A percentile compares a stretch with the other conserved stretches of the same genome.
These are phyloP conservation scores for Sebastes itinus DNA, from an alignment of 2,797 vertebrate genomes.

Conservation along the genomic window DNA sequence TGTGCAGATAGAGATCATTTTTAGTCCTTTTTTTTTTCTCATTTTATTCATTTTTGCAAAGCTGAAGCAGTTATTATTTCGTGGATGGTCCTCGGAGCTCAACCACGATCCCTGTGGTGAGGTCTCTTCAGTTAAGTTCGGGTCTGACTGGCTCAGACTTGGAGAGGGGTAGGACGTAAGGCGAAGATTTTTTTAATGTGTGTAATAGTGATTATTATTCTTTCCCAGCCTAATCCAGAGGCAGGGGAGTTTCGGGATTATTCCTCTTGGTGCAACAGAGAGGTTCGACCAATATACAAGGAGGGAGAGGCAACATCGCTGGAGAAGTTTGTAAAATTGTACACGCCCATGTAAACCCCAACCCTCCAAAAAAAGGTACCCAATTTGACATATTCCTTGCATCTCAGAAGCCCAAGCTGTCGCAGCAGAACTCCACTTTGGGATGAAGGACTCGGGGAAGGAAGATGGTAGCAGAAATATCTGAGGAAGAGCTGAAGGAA, in stretches of 20 bases:
- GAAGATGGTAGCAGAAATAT: conserved; percentile 53
- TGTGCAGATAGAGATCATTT: conserved; percentile 64
- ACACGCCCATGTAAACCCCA: conserved; percentile 33
- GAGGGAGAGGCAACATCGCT: conserved; percentile 38
- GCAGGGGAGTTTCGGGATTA: conserved; percentile 32
- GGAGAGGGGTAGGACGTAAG: conserved; percentile 62
- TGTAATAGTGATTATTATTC: conserved; percentile 48
- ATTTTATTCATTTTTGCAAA: conserved; percentile 78
- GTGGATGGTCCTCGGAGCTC: conserved; percentile 75
- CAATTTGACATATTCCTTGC: conserved; percentile 52
- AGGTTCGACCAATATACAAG: conserved; percentile 50
- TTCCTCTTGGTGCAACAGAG: conserved; percentile 42
- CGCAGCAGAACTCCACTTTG: conserved; percentile 38
- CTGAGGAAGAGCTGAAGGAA: conserved; percentile 39
- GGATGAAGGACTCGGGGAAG: conserved; percentile 48
- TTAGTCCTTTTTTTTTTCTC: conserved; percentile 32
- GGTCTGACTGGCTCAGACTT: conserved; percentile 55
- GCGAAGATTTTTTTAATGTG: conserved; percentile 47
- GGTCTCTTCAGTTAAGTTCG: conserved; percentile 58
- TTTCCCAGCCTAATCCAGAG: conserved; percentile 60
- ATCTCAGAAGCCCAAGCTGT: conserved; percentile 47
- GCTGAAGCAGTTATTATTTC: conserved; percentile 79
- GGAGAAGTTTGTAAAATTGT: conserved; percentile 49
- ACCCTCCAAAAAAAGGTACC: conserved; percentile 37
- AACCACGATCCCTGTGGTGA: conserved; percentile 64